Evolutionary conservation across 2,797 vertebrate species (phyloP).

Genomic region (Sebastes minor): DNA sequence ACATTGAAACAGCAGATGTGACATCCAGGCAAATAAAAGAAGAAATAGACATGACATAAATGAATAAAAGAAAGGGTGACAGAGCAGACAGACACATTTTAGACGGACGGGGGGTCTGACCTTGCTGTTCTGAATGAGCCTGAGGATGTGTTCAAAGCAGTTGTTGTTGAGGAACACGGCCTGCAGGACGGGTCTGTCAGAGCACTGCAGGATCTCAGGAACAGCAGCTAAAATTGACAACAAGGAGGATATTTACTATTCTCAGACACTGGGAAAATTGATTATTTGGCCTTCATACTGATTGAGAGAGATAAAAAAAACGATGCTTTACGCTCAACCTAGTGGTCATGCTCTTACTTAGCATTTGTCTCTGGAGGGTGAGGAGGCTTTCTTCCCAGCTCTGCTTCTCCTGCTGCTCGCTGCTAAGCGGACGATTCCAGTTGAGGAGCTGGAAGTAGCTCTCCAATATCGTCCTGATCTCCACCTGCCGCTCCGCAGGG

Average conservation of each 20-base stretch:
- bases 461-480: slow-evolving; percentile 88
- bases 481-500: slow-evolving; percentile 83
- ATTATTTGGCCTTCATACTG: slow-evolving; percentile 1
- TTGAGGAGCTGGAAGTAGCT: slow-evolving; percentile 94
- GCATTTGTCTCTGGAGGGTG: slow-evolving; percentile 89
- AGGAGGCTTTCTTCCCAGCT: slow-evolving; percentile 85
- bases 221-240: slow-evolving; percentile 85
- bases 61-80: slow-evolving; percentile 3
- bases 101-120: slow-evolving; percentile 74
- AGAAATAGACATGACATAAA: slow-evolving; percentile 13
- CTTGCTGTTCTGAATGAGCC: slow-evolving; percentile 98
- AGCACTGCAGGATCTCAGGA: slow-evolving; percentile 92
- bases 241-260: slow-evolving; percentile 18
- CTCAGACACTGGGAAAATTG: neutral
- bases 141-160: slow-evolving; percentile 97
- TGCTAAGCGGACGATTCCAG: slow-evolving; percentile 80
- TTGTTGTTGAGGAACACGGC: slow-evolving; percentile 98
- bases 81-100: slow-evolving; percentile 13
- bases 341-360: slow-evolving; percentile 82
- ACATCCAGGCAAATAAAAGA: neutral
- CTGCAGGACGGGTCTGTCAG: slow-evolving; percentile 93
- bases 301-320: neutral
- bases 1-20: slow-evolving; percentile 12
- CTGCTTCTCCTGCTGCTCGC: slow-evolving; percentile 60
- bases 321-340: neutral